Conservation (phyloP, 2,113 vertebrate species). For the Vidua macroura region DNA sequence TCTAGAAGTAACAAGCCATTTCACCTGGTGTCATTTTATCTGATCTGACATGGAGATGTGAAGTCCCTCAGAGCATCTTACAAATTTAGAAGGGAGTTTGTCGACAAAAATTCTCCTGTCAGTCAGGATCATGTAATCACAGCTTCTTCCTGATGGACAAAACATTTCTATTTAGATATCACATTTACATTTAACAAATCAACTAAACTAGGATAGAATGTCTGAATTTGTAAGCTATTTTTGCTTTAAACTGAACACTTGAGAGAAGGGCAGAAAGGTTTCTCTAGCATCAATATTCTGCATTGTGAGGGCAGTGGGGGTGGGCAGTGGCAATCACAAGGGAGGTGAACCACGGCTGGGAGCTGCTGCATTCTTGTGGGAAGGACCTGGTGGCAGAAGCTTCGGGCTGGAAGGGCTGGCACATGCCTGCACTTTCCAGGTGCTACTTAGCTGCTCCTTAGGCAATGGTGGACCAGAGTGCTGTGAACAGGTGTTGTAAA, state of each 20-base stretch:
- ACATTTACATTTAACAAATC: background rate
- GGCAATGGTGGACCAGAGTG: background rate
- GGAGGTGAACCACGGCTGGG: background rate
- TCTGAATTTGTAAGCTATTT: background rate
- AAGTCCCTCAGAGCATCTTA: constrained; percentile 16
- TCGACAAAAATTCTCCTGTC: constrained; percentile 49
- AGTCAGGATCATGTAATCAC: background rate
- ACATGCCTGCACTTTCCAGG: background rate
- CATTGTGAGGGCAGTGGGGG: background rate
- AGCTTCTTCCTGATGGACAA: background rate
- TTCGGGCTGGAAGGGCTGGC: background rate
- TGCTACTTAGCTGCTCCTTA: background rate
- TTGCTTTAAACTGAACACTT: background rate
- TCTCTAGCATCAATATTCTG: background rate
- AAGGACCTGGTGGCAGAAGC: background rate
- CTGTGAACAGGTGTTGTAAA: background rate
- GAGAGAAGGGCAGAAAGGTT: background rate
- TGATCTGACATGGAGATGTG: background rate
- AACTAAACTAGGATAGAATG: background rate
- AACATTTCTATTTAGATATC: background rate
- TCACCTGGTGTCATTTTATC: constrained; percentile 29
- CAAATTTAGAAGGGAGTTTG: background rate
- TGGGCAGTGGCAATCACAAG: background rate
- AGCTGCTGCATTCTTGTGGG: rapidly evolving
- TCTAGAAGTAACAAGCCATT: background rate